Conservation (phyloP, 2,113 vertebrate genomes). For the Gorsachius goisagi region DNA sequence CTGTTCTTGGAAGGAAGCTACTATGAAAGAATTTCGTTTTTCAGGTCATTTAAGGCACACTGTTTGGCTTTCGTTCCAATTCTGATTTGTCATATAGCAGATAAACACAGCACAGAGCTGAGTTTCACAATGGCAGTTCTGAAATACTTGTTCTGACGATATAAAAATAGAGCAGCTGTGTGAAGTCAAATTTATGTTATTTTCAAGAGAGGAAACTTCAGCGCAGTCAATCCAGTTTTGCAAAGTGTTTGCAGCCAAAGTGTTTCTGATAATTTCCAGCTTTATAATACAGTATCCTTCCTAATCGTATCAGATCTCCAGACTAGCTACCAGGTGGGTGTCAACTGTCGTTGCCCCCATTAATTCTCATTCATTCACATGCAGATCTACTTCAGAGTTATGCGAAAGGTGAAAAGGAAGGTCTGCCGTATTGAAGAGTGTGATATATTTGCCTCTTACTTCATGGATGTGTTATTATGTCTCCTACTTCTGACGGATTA, state of each 20-base stretch:
- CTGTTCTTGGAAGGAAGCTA: conserved; percentile 54
- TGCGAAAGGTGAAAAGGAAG: not conserved
- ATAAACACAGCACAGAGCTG: conserved; percentile 27
- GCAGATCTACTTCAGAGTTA: not conserved
- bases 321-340: not conserved
- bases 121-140: conserved; percentile 54
- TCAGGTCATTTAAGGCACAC: conserved; percentile 35
- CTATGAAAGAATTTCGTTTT: not conserved
- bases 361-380: not conserved
- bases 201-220: conserved; percentile 26
- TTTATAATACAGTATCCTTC: not conserved
- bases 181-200: conserved; percentile 53
- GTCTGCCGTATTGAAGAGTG: not conserved
- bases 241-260: conserved; percentile 11
- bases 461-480: not conserved
- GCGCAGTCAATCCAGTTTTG: conserved; percentile 26
- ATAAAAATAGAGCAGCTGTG: conserved; percentile 56
- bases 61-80: conserved; percentile 8
- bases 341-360: not conserved
- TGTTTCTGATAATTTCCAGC: conserved; percentile 8
- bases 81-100: conserved; percentile 49
- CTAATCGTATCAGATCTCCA: not conserved
- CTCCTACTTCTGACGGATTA: not conserved
- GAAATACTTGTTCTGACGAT: conserved; percentile 36
- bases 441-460: not conserved